These are phyloP conservation scores for Montipora sp. DNA, from an alignment of 64 coral and sea anemone genomes.

Conservation along the genomic window DNA sequence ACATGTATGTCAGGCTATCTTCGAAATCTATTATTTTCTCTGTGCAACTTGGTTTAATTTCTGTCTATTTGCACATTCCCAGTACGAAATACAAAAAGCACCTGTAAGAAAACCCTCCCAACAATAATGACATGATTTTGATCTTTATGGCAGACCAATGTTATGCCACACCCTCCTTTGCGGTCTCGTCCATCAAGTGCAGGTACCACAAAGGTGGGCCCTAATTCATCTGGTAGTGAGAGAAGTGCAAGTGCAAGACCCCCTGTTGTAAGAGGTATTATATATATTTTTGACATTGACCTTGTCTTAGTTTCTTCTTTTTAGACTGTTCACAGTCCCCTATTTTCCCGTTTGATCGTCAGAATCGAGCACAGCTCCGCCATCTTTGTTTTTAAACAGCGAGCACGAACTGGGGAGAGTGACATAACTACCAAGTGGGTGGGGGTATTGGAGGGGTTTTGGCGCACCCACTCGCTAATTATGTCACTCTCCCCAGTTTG, in stretches of 20 bases:
- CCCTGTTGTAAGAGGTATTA: constrained; percentile 59
- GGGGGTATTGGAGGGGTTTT: too few relatives aligned
- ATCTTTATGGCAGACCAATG: constrained; percentile 47
- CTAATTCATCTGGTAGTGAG: constrained; percentile 70
- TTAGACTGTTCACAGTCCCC: not conserved
- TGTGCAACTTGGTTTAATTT: not conserved
- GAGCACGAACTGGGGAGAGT: too few relatives aligned
- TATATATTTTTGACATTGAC: not conserved
- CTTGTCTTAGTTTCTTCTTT: not conserved
- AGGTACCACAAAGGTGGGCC: constrained; percentile 45
- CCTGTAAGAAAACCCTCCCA: too few relatives aligned
- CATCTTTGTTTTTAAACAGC: too few relatives aligned
- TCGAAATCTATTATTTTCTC: too few relatives aligned
- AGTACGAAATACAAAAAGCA: too few relatives aligned
- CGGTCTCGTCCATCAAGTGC: constrained; percentile 85
- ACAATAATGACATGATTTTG: not conserved
- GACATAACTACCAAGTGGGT: too few relatives aligned
- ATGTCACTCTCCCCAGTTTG: too few relatives aligned
- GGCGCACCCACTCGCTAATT: too few relatives aligned
- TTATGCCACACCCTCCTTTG: constrained; percentile 89
- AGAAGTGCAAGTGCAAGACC: constrained; percentile 6
- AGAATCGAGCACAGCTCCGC: too few relatives aligned
- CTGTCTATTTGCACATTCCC: not conserved
- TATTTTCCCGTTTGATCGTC: too few relatives aligned
- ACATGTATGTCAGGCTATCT: too few relatives aligned